phyloP scores from a whole-genome alignment of 2,113 vertebrate genomes.

The Cyprinodon tularosa region DNA sequence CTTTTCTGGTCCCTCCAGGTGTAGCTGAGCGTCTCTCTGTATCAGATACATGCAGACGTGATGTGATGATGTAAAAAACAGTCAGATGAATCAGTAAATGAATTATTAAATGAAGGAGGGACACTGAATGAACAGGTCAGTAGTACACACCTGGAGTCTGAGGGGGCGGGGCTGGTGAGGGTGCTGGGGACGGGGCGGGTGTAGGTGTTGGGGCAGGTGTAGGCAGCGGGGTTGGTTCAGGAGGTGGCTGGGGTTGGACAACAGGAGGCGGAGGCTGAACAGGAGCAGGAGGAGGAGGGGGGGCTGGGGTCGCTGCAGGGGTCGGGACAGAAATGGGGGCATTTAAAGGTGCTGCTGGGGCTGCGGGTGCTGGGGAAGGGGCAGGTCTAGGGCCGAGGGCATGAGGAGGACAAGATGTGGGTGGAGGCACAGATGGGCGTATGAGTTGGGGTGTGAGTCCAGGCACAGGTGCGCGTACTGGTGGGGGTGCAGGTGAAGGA shows the following conservation, averaged over 20 bases:
- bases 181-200: slow-evolving; percentile 17
- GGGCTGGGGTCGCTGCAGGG: background rate
- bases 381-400: background rate
- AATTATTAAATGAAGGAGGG: slow-evolving; percentile 2
- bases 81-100: slow-evolving; percentile 23
- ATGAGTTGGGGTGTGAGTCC: background rate
- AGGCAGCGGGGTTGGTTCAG: background rate
- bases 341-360: slow-evolving; percentile 1
- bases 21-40: slow-evolving; percentile 59
- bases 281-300: background rate
- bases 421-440: background rate
- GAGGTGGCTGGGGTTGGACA: slow-evolving; percentile 7
- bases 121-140: background rate
- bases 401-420: background rate
- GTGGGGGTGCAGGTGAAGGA: background rate
- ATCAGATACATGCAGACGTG: slow-evolving; percentile 47
- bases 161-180: slow-evolving; percentile 46
- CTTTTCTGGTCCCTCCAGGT: slow-evolving; percentile 73
- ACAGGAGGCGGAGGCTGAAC: slow-evolving; percentile 7
- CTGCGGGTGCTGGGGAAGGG: background rate
- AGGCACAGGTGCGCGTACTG: background rate
- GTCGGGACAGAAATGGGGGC: background rate
- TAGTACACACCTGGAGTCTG: slow-evolving; percentile 69
- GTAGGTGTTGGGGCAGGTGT: slow-evolving; percentile 7
- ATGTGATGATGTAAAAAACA: slow-evolving; percentile 25